Conservation (phyloP, 2,888 invertebrate species). For the Scaeva pyrastri region DNA sequence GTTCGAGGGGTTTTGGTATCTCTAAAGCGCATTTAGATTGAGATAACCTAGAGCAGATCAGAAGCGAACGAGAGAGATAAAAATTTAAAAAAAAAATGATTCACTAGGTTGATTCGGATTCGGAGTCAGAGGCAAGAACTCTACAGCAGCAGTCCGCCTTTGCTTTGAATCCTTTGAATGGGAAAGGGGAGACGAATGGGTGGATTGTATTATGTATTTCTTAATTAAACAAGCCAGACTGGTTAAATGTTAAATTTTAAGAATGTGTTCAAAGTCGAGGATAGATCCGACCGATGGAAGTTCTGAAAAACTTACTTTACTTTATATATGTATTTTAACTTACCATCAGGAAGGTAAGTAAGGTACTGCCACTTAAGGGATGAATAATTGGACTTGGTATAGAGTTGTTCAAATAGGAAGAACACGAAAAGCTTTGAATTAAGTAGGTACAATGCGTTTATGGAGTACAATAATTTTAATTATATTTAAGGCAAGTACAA, state of each 20-base stretch:
- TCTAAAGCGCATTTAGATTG: conserved; percentile 77
- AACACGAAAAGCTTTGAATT: neutral
- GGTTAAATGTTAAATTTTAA: conserved; percentile 25
- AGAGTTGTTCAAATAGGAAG: neutral
- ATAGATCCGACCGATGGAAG: conserved; percentile 10
- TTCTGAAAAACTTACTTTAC: neutral
- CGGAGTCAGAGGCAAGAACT: neutral
- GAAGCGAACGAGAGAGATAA: conserved; percentile 32
- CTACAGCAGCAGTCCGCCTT: neutral
- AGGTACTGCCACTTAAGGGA: neutral
- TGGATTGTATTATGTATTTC: conserved; percentile 32
- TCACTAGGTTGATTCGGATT: neutral
- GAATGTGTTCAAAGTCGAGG: conserved; percentile 29
- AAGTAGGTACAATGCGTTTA: neutral
- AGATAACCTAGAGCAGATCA: conserved; percentile 66
- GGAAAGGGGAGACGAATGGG: too few relatives aligned
- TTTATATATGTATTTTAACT: too few relatives aligned
- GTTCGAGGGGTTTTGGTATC: conserved; percentile 77
- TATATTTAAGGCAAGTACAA: neutral
- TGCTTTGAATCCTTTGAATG: conserved; percentile 3
- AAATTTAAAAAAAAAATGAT: neutral
- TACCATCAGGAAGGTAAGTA: neutral
- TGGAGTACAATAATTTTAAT: neutral
- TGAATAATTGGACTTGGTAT: neutral
- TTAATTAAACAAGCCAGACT: conserved; percentile 58